A percentile compares a stretch with the other conserved stretches of the same genome.
These are phyloP conservation scores for Ectropis grisescens DNA, from an alignment of 1,140 invertebrate species.

Conservation along the genomic window DNA sequence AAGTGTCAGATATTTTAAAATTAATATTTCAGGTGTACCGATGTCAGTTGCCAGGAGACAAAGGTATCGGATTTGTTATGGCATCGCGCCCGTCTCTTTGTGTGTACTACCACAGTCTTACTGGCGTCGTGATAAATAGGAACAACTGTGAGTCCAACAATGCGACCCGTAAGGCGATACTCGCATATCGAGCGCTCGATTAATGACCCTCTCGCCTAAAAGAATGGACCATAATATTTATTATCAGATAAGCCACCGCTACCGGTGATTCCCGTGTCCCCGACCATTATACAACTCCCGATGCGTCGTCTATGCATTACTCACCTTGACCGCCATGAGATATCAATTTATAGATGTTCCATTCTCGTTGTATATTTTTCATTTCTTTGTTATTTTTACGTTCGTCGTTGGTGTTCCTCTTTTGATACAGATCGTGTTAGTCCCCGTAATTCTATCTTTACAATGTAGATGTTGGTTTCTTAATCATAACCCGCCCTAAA, in stretches of 20 bases:
- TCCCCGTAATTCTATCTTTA: constrained; percentile 3
- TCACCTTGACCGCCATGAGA: constrained; percentile 35
- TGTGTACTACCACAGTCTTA: constrained; percentile 56
- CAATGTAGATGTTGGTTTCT: neutral
- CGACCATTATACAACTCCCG: constrained; percentile 42
- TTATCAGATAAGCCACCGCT: constrained; percentile 63
- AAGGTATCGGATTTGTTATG: constrained; percentile 33
- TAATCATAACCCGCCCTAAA: constrained; percentile 11
- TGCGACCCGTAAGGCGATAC: constrained; percentile 59
- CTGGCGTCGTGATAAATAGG: constrained; percentile 62
- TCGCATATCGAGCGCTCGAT: constrained; percentile 58
- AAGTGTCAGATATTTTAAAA: constrained; percentile 6
- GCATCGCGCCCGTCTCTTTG: constrained; percentile 28
- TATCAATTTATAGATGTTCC: constrained; percentile 40
- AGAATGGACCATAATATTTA: constrained; percentile 68
- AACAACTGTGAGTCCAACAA: constrained; percentile 59
- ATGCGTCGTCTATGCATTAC: constrained; percentile 54
- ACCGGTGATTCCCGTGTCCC: constrained; percentile 59
- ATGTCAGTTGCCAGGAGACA: constrained; percentile 45
- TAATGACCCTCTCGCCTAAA: constrained; percentile 65
- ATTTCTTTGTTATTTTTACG: neutral
- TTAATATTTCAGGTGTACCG: constrained; percentile 37
- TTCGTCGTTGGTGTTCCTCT: constrained; percentile 10
- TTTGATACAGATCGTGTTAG: constrained; percentile 32
- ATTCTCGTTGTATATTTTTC: neutral